A percentile compares a stretch with the other conserved stretches of the same genome.
Evolutionary conservation across 1,140 invertebrate species (phyloP).

Genomic region (Philaenus spumarius): DNA sequence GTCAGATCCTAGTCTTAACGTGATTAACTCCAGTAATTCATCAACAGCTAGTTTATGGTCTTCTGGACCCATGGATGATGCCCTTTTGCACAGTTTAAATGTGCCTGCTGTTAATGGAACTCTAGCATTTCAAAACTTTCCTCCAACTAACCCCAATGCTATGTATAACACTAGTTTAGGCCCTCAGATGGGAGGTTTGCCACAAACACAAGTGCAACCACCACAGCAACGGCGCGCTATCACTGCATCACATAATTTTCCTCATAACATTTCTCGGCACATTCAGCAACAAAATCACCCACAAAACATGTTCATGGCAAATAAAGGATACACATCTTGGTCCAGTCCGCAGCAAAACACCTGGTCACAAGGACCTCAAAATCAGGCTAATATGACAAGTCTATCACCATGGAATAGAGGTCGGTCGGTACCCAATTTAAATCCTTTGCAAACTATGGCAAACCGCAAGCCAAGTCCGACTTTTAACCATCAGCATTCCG

Average conservation of each 20-base stretch:
- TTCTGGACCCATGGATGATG: slow-evolving; percentile 39
- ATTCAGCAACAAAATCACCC: slow-evolving; percentile 31
- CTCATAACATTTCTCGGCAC: slow-evolving; percentile 35
- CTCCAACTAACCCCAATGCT: slow-evolving; percentile 37
- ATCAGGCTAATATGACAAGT: slow-evolving; percentile 31
- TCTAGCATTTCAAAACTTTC: slow-evolving; percentile 46
- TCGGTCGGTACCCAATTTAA: slow-evolving; percentile 54
- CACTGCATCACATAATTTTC: slow-evolving; percentile 47
- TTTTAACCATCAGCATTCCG: slow-evolving; percentile 48
- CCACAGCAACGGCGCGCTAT: slow-evolving; percentile 43
- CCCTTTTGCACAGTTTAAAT: slow-evolving; percentile 41
- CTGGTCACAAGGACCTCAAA: slow-evolving; percentile 33
- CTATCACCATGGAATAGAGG: slow-evolving; percentile 52
- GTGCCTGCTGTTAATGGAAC: slow-evolving; percentile 43
- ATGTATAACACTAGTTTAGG: slow-evolving; percentile 34
- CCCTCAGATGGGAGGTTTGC: slow-evolving; percentile 35
- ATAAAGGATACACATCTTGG: slow-evolving; percentile 32
- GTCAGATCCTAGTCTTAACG: slow-evolving; percentile 32
- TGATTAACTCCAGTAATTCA: slow-evolving; percentile 35
- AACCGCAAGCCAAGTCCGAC: slow-evolving; percentile 54
- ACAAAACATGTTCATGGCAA: slow-evolving; percentile 34
- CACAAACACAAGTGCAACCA: slow-evolving; percentile 39
- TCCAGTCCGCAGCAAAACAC: slow-evolving; percentile 32
- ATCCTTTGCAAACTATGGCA: slow-evolving; percentile 41
- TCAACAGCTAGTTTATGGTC: slow-evolving; percentile 42